These are phyloP conservation scores for Lucinisca nassula DNA, from an alignment of 2,888 invertebrate genomes.

Conservation along the genomic window DNA sequence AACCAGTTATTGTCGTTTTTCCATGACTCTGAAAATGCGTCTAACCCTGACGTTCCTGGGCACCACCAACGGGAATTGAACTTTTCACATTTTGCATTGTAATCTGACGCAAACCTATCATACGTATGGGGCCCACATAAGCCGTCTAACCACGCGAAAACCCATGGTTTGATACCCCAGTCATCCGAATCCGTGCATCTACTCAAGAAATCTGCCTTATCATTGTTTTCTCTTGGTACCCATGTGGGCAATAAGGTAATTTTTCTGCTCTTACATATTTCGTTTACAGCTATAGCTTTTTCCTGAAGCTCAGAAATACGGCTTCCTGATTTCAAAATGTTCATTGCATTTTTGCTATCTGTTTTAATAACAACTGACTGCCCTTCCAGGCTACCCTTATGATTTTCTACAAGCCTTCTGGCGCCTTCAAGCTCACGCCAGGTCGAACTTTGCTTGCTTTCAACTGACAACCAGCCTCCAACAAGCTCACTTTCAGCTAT, in stretches of 20 bases:
- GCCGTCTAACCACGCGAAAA: constrained; percentile 40
- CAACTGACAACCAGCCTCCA: constrained; percentile 40
- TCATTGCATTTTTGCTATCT: neutral
- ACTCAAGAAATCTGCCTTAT: constrained; percentile 57
- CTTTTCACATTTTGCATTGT: neutral
- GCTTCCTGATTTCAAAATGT: neutral
- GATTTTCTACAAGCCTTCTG: constrained; percentile 11
- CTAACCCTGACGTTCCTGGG: neutral
- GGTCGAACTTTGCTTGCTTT: constrained; percentile 53
- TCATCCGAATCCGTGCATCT: constrained; percentile 61
- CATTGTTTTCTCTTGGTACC: constrained; percentile 55
- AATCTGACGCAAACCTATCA: constrained; percentile 58
- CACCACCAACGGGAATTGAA: neutral
- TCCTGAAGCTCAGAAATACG: constrained; percentile 36
- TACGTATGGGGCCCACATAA: constrained; percentile 53
- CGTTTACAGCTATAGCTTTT: constrained; percentile 37
- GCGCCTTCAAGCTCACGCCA: constrained; percentile 62
- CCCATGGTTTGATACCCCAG: constrained; percentile 52
- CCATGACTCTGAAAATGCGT: too few species aligned
- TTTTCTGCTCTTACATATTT: constrained; percentile 29
- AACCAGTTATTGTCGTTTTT: too few species aligned
- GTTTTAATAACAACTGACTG: neutral
- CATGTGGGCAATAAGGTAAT: constrained; percentile 44
- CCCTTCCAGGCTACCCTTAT: neutral
- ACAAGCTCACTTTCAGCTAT: neutral